phyloP scores from a whole-genome alignment of 2,888 invertebrate genomes.

The Chorisops tibialis region DNA sequence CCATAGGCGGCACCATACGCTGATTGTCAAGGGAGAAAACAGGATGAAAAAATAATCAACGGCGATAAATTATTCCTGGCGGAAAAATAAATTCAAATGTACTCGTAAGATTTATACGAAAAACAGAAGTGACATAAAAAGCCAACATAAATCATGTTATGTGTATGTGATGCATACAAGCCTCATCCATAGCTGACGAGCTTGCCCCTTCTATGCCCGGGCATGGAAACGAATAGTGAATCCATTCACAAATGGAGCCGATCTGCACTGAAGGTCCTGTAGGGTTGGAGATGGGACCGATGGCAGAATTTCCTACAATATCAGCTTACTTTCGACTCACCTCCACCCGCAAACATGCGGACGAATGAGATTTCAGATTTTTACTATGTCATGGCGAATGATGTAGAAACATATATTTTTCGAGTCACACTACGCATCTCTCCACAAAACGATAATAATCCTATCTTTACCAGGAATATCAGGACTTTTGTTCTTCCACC shows the following conservation, averaged over 20 bases:
- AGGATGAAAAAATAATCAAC: conserved; percentile 31
- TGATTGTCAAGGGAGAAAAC: conserved; percentile 26
- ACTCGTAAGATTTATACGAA: conserved; percentile 30
- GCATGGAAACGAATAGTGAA: background rate
- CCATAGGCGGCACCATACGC: conserved; percentile 15
- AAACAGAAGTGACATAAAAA: conserved; percentile 32
- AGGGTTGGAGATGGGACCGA: too few species aligned
- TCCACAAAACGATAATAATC: too few species aligned
- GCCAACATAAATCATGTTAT: conserved; percentile 32
- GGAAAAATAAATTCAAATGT: conserved; percentile 33
- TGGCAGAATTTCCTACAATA: too few species aligned
- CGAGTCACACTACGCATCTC: too few species aligned
- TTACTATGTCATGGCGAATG: conserved; percentile 4
- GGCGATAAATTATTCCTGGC: conserved; percentile 31
- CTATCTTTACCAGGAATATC: too few species aligned
- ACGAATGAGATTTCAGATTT: conserved; percentile 22
- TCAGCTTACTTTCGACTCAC: too few species aligned
- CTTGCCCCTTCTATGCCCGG: too few species aligned
- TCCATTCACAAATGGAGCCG: background rate
- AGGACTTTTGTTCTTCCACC: too few species aligned
- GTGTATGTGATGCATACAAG: conserved; percentile 28
- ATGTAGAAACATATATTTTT: background rate
- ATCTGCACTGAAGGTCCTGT: conserved; percentile 2
- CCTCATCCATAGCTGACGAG: conserved; percentile 14
- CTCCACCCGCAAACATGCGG: background rate